Percentiles rank a stretch among this genome's conserved stretches.
Evolutionary conservation across 2,888 invertebrate genomes (phyloP).

Genomic region (Zygaena filipendulae): DNA sequence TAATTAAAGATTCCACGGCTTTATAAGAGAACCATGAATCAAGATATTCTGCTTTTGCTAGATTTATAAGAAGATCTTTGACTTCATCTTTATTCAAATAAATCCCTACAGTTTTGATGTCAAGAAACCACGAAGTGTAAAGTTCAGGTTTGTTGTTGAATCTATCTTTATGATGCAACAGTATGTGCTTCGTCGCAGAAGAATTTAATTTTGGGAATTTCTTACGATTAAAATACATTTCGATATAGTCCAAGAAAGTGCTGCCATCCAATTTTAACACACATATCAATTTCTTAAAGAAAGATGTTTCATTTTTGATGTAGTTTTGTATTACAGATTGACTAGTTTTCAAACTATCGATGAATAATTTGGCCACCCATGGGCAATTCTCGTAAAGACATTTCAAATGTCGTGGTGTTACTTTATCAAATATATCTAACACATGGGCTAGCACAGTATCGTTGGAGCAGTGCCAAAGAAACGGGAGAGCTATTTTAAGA

Average conservation of each 20-base stretch:
- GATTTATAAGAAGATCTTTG: constrained; percentile 25
- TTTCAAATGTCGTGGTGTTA: constrained; percentile 30
- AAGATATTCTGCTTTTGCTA: constrained; percentile 33
- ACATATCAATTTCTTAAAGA: too few relatives aligned
- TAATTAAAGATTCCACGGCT: constrained; percentile 31
- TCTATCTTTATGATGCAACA: constrained; percentile 27
- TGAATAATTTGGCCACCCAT: constrained; percentile 27
- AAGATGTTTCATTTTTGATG: constrained; percentile 17
- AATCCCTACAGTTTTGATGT: constrained; percentile 27
- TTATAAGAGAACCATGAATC: constrained; percentile 28
- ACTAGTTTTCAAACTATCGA: constrained; percentile 23
- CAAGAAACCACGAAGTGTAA: constrained; percentile 27
- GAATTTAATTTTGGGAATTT: constrained; percentile 19
- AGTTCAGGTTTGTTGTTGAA: constrained; percentile 31
- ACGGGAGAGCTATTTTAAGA: background rate
- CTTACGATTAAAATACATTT: constrained; percentile 25
- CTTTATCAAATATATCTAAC: constrained; percentile 26
- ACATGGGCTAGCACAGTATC: too few relatives aligned
- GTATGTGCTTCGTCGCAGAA: constrained; percentile 29
- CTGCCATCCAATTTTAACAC: constrained; percentile 28
- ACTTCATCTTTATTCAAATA: constrained; percentile 27
- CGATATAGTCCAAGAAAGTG: constrained; percentile 29
- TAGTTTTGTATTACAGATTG: constrained; percentile 21
- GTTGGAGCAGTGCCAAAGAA: too few relatives aligned
- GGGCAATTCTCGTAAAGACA: constrained; percentile 32